Conservation (phyloP, 2,797 vertebrate genomes). For the Loriculus beryllinus region DNA sequence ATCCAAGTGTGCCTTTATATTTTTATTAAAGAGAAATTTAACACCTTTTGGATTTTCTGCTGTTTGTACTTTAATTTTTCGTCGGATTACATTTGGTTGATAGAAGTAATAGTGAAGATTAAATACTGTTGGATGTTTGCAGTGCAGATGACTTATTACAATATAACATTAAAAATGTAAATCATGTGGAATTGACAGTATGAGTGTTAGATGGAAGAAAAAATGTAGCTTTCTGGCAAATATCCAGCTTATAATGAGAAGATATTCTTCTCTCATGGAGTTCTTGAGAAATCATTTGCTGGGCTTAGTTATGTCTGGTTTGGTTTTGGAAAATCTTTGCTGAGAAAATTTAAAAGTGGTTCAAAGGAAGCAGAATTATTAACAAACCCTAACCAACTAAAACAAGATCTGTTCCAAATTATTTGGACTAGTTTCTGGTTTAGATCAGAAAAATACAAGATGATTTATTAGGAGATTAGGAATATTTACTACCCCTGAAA, state of each 20-base stretch:
- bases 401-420: not conserved
- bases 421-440: not conserved
- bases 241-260: not conserved
- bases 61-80: not conserved
- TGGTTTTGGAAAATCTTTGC: not conserved
- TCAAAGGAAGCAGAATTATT: not conserved
- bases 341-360: not conserved
- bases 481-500: not conserved
- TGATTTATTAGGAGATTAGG: not conserved
- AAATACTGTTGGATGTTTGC: not conserved
- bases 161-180: not conserved
- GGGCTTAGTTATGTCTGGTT: not conserved
- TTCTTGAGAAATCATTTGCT: not conserved
- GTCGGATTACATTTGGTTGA: not conserved
- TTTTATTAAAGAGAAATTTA: not conserved
- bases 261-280: not conserved
- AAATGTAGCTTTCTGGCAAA: not conserved
- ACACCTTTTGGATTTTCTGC: accelerated
- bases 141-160: not conserved
- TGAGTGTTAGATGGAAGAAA: not conserved
- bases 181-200: not conserved
- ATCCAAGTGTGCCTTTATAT: not conserved
- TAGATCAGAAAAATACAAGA: not conserved
- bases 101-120: not conserved
- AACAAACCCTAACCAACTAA: not conserved